Conservation (phyloP, 2,797 vertebrate species). For the Arrhamphus sclerolepis region DNA sequence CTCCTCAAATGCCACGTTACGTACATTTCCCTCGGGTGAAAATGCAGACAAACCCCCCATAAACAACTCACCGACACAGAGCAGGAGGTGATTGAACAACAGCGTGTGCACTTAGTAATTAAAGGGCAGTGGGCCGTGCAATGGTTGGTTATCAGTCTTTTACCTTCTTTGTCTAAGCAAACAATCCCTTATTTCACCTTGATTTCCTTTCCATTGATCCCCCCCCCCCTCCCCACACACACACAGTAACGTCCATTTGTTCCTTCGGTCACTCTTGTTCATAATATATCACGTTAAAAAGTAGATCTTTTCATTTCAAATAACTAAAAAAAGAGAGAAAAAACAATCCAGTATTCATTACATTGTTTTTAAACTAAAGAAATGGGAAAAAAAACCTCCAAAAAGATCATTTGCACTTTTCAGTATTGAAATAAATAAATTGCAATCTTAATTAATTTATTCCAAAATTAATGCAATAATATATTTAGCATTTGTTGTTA, state of each 20-base stretch:
- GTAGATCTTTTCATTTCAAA: background rate
- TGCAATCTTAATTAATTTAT: too few species aligned
- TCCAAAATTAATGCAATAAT: too few species aligned
- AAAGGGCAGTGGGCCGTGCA: conserved; percentile 54
- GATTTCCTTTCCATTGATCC: conserved; percentile 59
- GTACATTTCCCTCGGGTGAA: background rate
- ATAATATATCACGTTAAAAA: background rate
- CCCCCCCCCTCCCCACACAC: conserved; percentile 3
- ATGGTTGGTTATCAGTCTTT: conserved; percentile 51
- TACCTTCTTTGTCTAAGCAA: conserved; percentile 34
- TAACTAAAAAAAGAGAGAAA: too few species aligned
- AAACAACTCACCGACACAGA: conserved; percentile 36
- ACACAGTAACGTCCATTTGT: conserved; percentile 21
- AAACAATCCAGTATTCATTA: too few species aligned
- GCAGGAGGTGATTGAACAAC: conserved; percentile 48
- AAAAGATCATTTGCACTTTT: too few species aligned
- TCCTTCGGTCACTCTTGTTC: conserved; percentile 5
- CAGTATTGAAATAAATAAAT: too few species aligned
- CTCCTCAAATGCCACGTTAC: conserved; percentile 6
- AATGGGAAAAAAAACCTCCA: too few species aligned
- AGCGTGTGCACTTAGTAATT: conserved; percentile 56
- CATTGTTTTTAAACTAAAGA: too few species aligned
- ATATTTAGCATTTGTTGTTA: too few species aligned
- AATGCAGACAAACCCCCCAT: conserved; percentile 13
- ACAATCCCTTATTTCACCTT: conserved; percentile 23